Conservation (phyloP, 23 tunicate genomes). For the Ciona savignyi region DNA sequence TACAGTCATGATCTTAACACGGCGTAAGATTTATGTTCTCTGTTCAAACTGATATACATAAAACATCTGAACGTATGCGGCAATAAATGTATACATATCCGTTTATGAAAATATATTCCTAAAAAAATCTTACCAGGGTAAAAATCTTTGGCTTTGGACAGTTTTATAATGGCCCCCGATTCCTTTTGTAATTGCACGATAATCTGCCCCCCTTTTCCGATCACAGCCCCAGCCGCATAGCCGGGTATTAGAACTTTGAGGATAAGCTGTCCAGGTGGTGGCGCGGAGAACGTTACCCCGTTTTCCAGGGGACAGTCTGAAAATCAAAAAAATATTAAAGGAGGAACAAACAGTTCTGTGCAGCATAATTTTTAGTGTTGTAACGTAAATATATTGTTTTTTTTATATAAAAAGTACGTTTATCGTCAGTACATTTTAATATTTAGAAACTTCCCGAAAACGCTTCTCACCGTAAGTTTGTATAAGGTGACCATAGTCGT, state of each 20-base stretch:
- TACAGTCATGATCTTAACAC: no score
- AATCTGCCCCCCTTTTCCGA: conserved; percentile 94
- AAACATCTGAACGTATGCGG: no score
- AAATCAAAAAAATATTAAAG: background rate
- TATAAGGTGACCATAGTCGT: background rate
- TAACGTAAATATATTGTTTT: no score
- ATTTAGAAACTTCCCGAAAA: no score
- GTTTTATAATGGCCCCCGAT: conserved; percentile 82
- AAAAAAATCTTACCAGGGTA: conserved; percentile 74
- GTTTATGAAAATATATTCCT: no score
- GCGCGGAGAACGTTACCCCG: conserved; percentile 13
- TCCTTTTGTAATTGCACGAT: conserved; percentile 86
- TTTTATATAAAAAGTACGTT: no score
- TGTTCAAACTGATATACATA: no score
- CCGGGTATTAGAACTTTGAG: conserved; percentile 87
- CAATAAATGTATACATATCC: no score
- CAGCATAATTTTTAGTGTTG: no score
- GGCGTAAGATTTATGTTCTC: no score
- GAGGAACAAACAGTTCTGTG: background rate
- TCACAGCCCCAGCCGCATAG: conserved; percentile 95
- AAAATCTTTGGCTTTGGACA: conserved; percentile 92
- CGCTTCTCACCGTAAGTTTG: background rate
- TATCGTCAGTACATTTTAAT: no score
- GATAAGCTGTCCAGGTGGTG: conserved; percentile 85
- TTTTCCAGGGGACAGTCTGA: conserved; percentile 18